Base-by-base conservation (phyloP, 2,888 invertebrate genomes). In the Nudaria mundana region DNA sequence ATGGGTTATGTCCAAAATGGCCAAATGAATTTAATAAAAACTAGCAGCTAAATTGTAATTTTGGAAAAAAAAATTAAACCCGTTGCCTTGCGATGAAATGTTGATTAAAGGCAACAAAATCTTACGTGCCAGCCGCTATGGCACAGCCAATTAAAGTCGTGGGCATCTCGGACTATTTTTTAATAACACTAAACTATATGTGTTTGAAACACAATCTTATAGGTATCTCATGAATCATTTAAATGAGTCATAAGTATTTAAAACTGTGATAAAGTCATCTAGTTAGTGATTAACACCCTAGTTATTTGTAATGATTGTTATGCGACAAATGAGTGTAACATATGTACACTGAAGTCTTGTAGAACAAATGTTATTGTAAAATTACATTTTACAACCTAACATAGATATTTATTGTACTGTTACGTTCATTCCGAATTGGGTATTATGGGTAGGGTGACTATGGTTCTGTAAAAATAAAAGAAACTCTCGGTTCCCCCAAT, bases 371-470 rank as follows among this genome's bases (percentile, higher is more conserved):
- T 38, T 42, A 32, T 44, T 62, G 47, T 62, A 53, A 47, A 59
- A 36, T 56, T 49, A 34, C 40, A 40, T 45, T 44, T 41, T 40
- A 47, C 28, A 32, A 14, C 36, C 22, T 15, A 22, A 14, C 16
- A 8, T 24, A 10, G 28, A 33, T 40, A 36, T 31, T 43, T 28
- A 30, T 30, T 32, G 5, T 15, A 23, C 8, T 45, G 35, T 52
- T 76, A 54, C 18, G 56, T 26, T 65, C 5, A 74, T 74, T 63
- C 56, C 20, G 14, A 50, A 31, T 37, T 39, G 37, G 13, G 14
- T 18, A 36, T 38, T 35, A 15, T 25, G 37, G 15, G 12, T 50
- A 48, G 48, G 37, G 44, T 40, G 6, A 31, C 48, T 37, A 48
- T 16, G 0, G 13, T 11, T n/a, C n/a, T n/a, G n/a, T n/a, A n/a